Percentiles rank a stretch among this genome's conserved stretches.
These are phyloP conservation scores for Heteractis magnifica DNA, from an alignment of 92 coral and sea anemone genomes.

Conservation along the genomic window DNA sequence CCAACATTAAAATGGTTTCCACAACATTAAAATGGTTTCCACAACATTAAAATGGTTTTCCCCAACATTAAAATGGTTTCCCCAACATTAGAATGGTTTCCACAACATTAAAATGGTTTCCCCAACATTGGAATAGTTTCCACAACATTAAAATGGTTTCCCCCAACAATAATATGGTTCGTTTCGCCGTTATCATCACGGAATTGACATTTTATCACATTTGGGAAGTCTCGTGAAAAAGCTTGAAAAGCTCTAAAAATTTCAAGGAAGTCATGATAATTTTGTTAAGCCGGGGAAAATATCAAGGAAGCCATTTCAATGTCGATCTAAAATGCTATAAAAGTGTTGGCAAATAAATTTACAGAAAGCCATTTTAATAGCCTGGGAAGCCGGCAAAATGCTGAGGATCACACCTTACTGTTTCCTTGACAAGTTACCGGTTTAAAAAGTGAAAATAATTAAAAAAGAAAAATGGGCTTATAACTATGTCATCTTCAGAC, in stretches of 20 bases:
- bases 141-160: no score
- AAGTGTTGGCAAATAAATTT: background rate
- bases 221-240: no score
- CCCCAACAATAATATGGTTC: no score
- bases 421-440: background rate
- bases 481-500: background rate
- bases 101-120: no score
- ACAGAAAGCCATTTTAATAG: no score
- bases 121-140: no score
- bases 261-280: background rate
- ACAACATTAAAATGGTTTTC: no score
- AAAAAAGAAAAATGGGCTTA: background rate
- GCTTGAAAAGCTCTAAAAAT: background rate
- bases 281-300: background rate
- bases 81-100: background rate
- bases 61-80: background rate
- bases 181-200: no score
- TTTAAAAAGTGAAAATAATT: background rate
- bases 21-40: background rate
- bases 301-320: background rate
- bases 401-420: background rate
- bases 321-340: background rate
- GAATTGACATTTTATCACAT: no score
- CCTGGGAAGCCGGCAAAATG: background rate
- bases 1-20: no score